These are phyloP conservation scores for Agrenia bidenticulata DNA, from an alignment of 2,888 invertebrate genomes.

Conservation along the genomic window DNA sequence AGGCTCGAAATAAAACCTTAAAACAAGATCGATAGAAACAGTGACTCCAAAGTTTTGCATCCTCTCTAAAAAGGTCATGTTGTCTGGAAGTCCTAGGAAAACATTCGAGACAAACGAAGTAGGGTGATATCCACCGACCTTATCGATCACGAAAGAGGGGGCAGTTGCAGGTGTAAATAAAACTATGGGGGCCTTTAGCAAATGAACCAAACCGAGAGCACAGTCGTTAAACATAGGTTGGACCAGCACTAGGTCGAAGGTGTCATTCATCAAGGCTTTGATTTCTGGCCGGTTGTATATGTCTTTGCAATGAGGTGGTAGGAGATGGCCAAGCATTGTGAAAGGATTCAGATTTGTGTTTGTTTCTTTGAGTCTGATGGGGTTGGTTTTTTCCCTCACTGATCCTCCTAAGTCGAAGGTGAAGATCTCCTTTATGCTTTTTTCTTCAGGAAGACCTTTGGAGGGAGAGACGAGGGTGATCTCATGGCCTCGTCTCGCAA, in stretches of 20 bases:
- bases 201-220: conserved; percentile 49
- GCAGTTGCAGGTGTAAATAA: conserved; percentile 47
- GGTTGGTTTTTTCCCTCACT: not conserved
- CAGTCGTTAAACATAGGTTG: conserved; percentile 54
- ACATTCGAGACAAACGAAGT: conserved; percentile 55
- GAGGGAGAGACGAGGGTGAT: conserved; percentile 60
- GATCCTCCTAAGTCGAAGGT: conserved; percentile 19
- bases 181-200: conserved; percentile 55
- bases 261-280: conserved; percentile 28
- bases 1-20: conserved; percentile 55
- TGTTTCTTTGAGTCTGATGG: conserved; percentile 27
- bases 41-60: conserved; percentile 53
- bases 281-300: conserved; percentile 37
- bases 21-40: conserved; percentile 55
- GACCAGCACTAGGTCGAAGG: conserved; percentile 53
- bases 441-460: conserved; percentile 56
- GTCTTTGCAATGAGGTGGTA: conserved; percentile 20
- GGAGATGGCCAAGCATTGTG: conserved; percentile 7
- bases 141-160: not conserved
- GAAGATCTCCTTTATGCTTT: conserved; percentile 53
- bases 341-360: conserved; percentile 15
- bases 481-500: conserved; percentile 61
- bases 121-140: conserved; percentile 46
- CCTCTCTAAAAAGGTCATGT: conserved; percentile 53
- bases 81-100: conserved; percentile 47